phyloP scores from a whole-genome alignment of 2,113 vertebrate genomes.

The Argyrosomus japonicus region DNA sequence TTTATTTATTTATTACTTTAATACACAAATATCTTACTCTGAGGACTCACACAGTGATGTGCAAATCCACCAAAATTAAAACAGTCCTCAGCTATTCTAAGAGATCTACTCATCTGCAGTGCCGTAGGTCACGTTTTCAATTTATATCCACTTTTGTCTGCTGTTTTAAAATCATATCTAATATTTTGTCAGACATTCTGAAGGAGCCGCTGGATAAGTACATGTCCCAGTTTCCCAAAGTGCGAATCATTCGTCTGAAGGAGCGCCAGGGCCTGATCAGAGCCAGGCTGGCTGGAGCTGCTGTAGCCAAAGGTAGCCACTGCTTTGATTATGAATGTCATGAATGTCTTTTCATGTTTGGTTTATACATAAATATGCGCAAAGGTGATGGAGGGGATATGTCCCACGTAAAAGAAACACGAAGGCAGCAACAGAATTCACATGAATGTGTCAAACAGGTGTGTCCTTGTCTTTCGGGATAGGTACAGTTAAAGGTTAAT shows the following conservation, averaged over 20 bases:
- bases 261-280: slow-evolving; percentile 95
- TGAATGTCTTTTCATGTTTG: background rate
- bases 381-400: background rate
- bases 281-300: slow-evolving; percentile 91
- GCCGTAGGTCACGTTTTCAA: background rate
- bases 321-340: background rate
- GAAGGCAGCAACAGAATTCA: background rate
- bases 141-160: background rate
- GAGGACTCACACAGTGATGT: too few relatives aligned
- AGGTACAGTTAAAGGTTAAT: background rate
- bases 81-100: background rate
- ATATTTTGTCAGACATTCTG: slow-evolving; percentile 85
- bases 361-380: background rate
- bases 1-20: too few relatives aligned
- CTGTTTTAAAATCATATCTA: background rate
- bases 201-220: slow-evolving; percentile 90
- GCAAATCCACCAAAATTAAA: too few relatives aligned
- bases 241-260: slow-evolving; percentile 90
- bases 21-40: too few relatives aligned
- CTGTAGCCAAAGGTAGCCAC: slow-evolving; percentile 88
- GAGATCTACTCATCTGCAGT: background rate
- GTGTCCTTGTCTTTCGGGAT: background rate
- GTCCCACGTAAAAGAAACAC: background rate
- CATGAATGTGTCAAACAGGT: background rate
- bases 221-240: slow-evolving; percentile 92